Evolutionary conservation across 1,140 invertebrate genomes (phyloP).

Genomic region (Drosophila tropicalis): DNA sequence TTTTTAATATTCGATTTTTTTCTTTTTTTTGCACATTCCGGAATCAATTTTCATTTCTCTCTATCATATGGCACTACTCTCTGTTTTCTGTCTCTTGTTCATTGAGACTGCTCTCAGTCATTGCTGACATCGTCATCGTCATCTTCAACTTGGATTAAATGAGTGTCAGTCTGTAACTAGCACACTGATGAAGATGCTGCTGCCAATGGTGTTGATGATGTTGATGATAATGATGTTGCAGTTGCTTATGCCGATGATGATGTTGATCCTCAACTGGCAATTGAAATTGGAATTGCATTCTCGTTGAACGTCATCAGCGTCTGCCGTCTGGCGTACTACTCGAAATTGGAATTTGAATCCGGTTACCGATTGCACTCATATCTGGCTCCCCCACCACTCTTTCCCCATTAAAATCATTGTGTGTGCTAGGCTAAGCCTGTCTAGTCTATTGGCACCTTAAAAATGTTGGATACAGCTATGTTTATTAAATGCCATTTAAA

Average conservation of each 20-base stretch:
- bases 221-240: constrained; percentile 34
- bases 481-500: constrained; percentile 75
- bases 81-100: neutral
- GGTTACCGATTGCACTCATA: constrained; percentile 46
- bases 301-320: constrained; percentile 13
- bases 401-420: neutral
- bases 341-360: constrained; percentile 74
- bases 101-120: neutral
- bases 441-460: constrained; percentile 10
- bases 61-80: neutral
- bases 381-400: no score
- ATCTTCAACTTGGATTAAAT: constrained; percentile 47
- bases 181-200: constrained; percentile 46
- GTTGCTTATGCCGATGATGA: constrained; percentile 9
- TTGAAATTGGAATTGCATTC: constrained; percentile 35
- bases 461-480: constrained; percentile 48
- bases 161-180: constrained; percentile 73
- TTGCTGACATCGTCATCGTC: constrained; percentile 9
- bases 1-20: no score
- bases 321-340: constrained; percentile 44
- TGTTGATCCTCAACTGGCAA: constrained; percentile 26
- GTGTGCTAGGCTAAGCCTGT: no score
- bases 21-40: neutral
- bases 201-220: constrained; percentile 24
- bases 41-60: constrained; percentile 4